A percentile compares a stretch with the other conserved stretches of the same genome.
phyloP scores from a whole-genome alignment of 2,888 invertebrate species.

The Harpalus rubripes region DNA sequence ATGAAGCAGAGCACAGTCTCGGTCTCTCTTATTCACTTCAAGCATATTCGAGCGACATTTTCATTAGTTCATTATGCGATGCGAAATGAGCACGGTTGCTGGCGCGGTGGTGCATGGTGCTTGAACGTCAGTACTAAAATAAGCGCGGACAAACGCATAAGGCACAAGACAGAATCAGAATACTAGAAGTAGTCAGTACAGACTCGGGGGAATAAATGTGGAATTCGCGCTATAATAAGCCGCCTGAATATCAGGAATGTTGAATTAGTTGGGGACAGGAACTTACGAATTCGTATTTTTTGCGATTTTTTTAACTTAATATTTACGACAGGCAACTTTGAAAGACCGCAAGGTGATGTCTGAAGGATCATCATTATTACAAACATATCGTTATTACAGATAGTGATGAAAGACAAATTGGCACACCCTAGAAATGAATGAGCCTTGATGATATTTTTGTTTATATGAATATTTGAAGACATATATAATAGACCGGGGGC shows the following conservation, averaged over 20 bases:
- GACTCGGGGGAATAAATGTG: constrained; percentile 24
- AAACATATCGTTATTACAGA: too few relatives aligned
- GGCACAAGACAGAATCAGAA: constrained; percentile 24
- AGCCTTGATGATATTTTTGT: too few relatives aligned
- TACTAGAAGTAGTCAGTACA: neutral
- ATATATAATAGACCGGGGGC: too few relatives aligned
- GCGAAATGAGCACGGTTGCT: constrained; percentile 53
- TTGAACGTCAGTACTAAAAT: constrained; percentile 45
- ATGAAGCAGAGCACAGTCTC: neutral
- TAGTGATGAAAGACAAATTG: too few relatives aligned
- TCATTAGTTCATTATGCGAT: constrained; percentile 45
- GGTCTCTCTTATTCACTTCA: neutral
- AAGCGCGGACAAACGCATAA: constrained; percentile 49
- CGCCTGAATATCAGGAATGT: constrained; percentile 60
- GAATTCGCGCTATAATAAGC: constrained; percentile 64
- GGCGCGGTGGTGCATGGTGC: constrained; percentile 59
- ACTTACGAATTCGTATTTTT: too few relatives aligned
- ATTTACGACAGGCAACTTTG: too few relatives aligned
- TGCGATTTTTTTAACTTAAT: too few relatives aligned
- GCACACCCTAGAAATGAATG: too few relatives aligned
- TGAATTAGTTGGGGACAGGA: constrained; percentile 52
- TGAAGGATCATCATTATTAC: too few relatives aligned
- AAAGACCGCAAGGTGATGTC: too few relatives aligned
- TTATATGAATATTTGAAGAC: too few relatives aligned
- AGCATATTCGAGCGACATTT: constrained; percentile 27